Base-by-base conservation (phyloP, 2,888 invertebrate species). In the Beris chalybata region DNA sequence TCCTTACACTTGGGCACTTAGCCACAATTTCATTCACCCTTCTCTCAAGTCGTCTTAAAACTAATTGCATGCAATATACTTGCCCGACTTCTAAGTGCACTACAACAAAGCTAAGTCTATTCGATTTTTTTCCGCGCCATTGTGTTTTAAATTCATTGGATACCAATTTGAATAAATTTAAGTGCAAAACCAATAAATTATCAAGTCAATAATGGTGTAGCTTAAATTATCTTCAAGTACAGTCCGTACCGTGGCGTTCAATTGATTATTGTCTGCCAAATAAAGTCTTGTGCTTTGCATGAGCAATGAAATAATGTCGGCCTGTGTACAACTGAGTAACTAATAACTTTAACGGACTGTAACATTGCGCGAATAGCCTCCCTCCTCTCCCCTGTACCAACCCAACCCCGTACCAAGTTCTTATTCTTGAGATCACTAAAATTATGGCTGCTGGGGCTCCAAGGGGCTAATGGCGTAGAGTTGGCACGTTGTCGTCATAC, bases 251-350 rank as follows among this genome's bases (percentile, higher is more conserved):
- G 61, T 59, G 61, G 52, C 22, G 61, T 61, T 61, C 61, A 61
- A 61, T 61, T 61, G 61, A 61, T 61, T 61, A 61, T 61, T 61
- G 61, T 50, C 61, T 61, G 61, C 61, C 61, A 61, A 61, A 61
- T 61, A 61, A 61, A 50, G 61, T 52, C 38, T 50, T 52, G 61
- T 61, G 61, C 45, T 50, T 61, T 61, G 61, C 61, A 61, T 61
- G 50, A 61, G 50, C 61, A 61, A 61, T 61, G 50, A 50, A 59
- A 50, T 30, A 61, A 43, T 61, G 50, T 32, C 61, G 38, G 50
- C 50, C 43, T 61, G 61, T 52, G 61, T 52, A 38, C 9, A 4
- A 38, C 38, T 5, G 38, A 38, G 7, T 38, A 38, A 38, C 5
- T 38, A 38, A 38, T 9, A 38, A 38, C 3, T 9, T 38, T 1